These are phyloP conservation scores for Endotricha flammealis DNA, from an alignment of 2,888 invertebrate genomes.

Conservation along the genomic window DNA sequence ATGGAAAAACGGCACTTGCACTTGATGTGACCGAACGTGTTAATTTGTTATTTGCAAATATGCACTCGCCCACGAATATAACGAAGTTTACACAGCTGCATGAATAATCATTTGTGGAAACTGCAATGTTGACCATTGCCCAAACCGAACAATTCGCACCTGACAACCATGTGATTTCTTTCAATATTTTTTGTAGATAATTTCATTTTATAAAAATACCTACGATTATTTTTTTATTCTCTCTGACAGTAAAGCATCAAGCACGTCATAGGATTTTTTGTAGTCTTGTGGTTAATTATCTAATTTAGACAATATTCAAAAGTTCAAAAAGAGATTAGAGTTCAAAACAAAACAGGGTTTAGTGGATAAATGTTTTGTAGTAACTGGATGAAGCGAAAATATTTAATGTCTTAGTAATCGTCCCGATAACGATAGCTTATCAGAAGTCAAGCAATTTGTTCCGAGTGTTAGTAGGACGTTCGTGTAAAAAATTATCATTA, in stretches of 20 bases:
- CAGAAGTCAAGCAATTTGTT: constrained; percentile 53
- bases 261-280: too few species aligned
- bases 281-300: too few species aligned
- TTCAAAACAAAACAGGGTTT: too few species aligned
- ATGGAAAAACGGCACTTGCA: constrained; percentile 43
- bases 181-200: too few species aligned
- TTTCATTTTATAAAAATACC: too few species aligned
- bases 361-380: too few species aligned
- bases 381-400: too few species aligned
- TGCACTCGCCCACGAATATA: constrained; percentile 57
- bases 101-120: constrained; percentile 33
- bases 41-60: constrained; percentile 66
- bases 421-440: constrained; percentile 45
- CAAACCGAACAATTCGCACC: constrained; percentile 22
- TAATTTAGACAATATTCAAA: too few species aligned
- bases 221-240: too few species aligned
- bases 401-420: constrained; percentile 29
- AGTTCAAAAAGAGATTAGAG: too few species aligned
- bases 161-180: too few species aligned
- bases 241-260: too few species aligned
- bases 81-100: constrained; percentile 60
- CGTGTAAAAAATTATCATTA: constrained; percentile 18
- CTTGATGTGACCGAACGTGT: constrained; percentile 52
- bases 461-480: constrained; percentile 50
- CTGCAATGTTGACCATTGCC: constrained; percentile 50